phyloP scores from a whole-genome alignment of 2,888 invertebrate genomes.

The Heliconius hortense region DNA sequence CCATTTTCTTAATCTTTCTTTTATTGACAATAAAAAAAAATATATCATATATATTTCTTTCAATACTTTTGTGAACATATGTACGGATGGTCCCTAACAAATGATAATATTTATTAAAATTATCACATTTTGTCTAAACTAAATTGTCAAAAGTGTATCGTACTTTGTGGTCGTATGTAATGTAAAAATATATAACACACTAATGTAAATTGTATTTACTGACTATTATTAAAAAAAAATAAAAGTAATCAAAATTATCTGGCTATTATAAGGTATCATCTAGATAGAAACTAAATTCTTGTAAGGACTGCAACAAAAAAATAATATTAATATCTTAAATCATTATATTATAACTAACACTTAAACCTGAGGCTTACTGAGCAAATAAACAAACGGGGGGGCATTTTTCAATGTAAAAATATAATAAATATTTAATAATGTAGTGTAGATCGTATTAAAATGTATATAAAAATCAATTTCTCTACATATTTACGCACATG shows the following conservation, averaged over 20 bases:
- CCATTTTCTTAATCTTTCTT: neutral
- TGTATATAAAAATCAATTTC: slow-evolving; percentile 50
- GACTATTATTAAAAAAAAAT: slow-evolving; percentile 3
- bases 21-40: too few species aligned
- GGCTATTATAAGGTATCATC: neutral
- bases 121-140: neutral
- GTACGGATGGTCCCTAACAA: neutral
- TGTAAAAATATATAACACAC: neutral
- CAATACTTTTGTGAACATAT: neutral
- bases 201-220: neutral
- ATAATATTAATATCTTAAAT: neutral
- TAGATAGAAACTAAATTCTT: slow-evolving; percentile 4
- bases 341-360: neutral
- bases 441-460: slow-evolving; percentile 40
- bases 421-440: slow-evolving; percentile 39
- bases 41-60: neutral
- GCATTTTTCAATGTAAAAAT: slow-evolving; percentile 34
- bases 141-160: neutral
- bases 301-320: neutral
- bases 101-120: neutral
- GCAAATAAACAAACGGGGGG: neutral
- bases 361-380: neutral
- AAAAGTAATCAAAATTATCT: slow-evolving; percentile 6
- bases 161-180: neutral
- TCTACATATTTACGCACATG: slow-evolving; percentile 49